Base-by-base conservation (phyloP, 2,797 vertebrate species). In the Tragopan temminckii region DNA sequence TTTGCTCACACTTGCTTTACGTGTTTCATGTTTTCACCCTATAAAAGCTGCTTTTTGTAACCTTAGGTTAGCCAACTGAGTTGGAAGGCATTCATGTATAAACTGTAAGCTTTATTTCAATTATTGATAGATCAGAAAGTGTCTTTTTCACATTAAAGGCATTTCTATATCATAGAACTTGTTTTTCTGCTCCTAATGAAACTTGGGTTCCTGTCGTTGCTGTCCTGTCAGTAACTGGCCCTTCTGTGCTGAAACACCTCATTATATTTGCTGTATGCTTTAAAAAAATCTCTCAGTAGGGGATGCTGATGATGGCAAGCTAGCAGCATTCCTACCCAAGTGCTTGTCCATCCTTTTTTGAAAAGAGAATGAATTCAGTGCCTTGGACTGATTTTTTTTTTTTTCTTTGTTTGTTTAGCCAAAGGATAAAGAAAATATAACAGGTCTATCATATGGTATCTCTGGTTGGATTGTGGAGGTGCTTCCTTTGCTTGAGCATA, bases 31-130 rank as follows among this genome's bases (percentile, higher is more conserved):
- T 71, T 38, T 62, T 70, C 83, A 29, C n/a, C 82, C 31, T 58
- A 2, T 76, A 68, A 82, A 90, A 94, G 70, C 72, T 87, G 83
- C 64, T 88, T 75, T 96, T 95, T 85, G 29, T 88, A 72, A 53
- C 70, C 43, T 78, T 69, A 13, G 35, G 55, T 69, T 83, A 64
- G 62, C 88, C 59, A 69, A 6, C 89, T 85, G 67, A 71, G 70
- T 57, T 84, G 61, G 31, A 33, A 9, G 1, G 31, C 17, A 18
- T n/a, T 91, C 38, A 61, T 77, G 40, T 85, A 59, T 40, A 66
- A 89, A 74, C 20, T 78, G 66, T 46, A 90, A 71, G 64, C 68
- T 92, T 91, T 13, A 50, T 91, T 93, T 95, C 74, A 83, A n/a
- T 92, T 94, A 88, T 63, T 91, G 82, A 89, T 95, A 29, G 12